Conservation (phyloP, 2,888 invertebrate species). For the Entomobrya proxima region DNA sequence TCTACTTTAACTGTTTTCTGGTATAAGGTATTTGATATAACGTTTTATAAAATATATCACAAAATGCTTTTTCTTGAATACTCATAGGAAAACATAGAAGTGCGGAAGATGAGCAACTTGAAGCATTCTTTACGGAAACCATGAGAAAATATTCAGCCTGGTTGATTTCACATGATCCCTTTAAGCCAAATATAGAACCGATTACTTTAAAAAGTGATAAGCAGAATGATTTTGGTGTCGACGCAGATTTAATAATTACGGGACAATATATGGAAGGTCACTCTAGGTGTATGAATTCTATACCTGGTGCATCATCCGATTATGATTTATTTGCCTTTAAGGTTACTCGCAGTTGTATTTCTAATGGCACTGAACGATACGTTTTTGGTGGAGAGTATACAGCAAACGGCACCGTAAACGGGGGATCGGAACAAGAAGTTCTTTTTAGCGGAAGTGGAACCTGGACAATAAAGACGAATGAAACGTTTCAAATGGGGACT, state of each 20-base stretch:
- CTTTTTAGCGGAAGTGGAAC: background rate
- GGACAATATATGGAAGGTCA: background rate
- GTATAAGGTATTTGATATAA: no score
- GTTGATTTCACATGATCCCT: background rate
- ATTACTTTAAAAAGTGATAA: background rate
- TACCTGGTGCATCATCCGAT: background rate
- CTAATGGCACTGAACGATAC: background rate
- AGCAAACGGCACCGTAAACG: background rate
- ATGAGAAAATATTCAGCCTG: background rate
- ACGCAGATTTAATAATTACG: background rate
- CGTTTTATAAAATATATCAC: no score
- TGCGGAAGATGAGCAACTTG: background rate
- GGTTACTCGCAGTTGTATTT: background rate
- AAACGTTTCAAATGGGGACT: background rate
- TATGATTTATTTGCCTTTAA: background rate
- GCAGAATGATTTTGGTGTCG: background rate
- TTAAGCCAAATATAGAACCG: background rate
- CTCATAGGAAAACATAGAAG: background rate
- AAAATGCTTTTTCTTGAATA: no score
- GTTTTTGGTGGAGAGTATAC: background rate
- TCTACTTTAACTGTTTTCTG: no score
- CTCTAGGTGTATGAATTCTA: no score
- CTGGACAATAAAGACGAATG: background rate
- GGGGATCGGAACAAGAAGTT: background rate
- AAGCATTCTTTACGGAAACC: background rate